Percentiles rank a stretch among this genome's conserved stretches.
phyloP scores from a whole-genome alignment of 1,140 invertebrate species.

The Grapholita molesta region DNA sequence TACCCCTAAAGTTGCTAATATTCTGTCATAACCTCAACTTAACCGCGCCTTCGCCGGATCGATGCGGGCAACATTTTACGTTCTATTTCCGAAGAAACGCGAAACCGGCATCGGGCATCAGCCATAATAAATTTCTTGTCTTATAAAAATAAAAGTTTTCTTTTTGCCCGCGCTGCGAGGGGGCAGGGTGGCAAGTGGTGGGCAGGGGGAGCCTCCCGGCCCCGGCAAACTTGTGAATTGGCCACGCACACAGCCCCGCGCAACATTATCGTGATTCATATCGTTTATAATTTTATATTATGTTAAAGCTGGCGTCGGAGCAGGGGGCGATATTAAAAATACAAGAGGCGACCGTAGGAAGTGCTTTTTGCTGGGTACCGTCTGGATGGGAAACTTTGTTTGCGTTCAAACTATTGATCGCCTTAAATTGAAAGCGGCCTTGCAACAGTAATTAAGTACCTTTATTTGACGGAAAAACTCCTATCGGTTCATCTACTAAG shows the following conservation, averaged over 20 bases:
- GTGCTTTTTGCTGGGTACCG: slow-evolving; percentile 56
- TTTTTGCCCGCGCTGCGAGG: slow-evolving; percentile 55
- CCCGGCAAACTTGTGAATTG: slow-evolving; percentile 71
- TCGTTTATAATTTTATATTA: slow-evolving; percentile 77
- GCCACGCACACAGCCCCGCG: slow-evolving; percentile 62
- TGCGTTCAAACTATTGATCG: slow-evolving; percentile 70
- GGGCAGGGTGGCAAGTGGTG: slow-evolving; percentile 33
- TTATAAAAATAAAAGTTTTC: slow-evolving; percentile 78
- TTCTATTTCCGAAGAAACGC: slow-evolving; percentile 73
- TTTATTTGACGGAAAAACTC: neutral
- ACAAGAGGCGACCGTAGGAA: slow-evolving; percentile 57
- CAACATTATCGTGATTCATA: slow-evolving; percentile 75
- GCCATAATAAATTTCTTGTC: slow-evolving; percentile 77
- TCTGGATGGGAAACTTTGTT: slow-evolving; percentile 69
- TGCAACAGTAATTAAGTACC: slow-evolving; percentile 13
- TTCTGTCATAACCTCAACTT: slow-evolving; percentile 6
- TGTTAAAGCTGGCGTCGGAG: slow-evolving; percentile 64
- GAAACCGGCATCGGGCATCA: slow-evolving; percentile 72
- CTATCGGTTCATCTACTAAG: neutral
- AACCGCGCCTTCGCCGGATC: slow-evolving; percentile 33
- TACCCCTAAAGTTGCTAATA: slow-evolving; percentile 21
- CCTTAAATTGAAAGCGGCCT: slow-evolving; percentile 18
- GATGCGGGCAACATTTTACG: slow-evolving; percentile 62
- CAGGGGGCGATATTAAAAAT: slow-evolving; percentile 69
- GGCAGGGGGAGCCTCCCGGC: slow-evolving; percentile 31